Base-by-base conservation (phyloP, 2,888 invertebrate species). In the Fragum whitleyi region DNA sequence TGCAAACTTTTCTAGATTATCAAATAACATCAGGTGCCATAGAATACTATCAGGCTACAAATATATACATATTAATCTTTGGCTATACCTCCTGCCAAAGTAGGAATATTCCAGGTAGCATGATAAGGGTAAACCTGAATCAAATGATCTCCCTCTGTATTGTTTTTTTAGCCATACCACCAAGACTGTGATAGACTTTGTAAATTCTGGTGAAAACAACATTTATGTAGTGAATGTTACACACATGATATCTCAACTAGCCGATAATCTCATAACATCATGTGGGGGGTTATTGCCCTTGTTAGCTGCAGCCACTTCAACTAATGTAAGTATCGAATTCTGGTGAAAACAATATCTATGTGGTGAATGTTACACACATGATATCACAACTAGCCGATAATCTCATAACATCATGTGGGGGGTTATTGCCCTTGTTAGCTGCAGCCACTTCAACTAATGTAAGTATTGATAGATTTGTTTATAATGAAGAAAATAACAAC, bases 161-260 rank as follows among this genome's bases (percentile, higher is more conserved):
- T n/a, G n/a, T n/a, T n/a, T n/a, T 47, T 94, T 36, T 93, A 98
- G 98, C 94, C 98, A 98, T 93, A 98, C 98, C 1, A 98, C 98
- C 9, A 98, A 98, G 94, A 98, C 98, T 47, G 98, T 99, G 87
- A 96, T 99, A 92, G 99, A 99, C 95, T 98, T 98, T 95, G 99
- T 99, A 88, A 99, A 99, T 95, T 97, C 98, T 94, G 97, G 97
- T 93, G 99, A 99, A 94, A 99, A 99, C 94, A 98, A 98, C 29
- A 98, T 99, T 90, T 99, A 99, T 94, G 99, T 99, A 78, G 98
- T 99, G 84, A 99, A 99, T 95, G 98, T 99, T 5, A 99, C 99
- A 67, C 99, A 99, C 95, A 95, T 99, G 93, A 98, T 99, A 94
- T 99, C 99, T 19, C 99, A 99, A 95, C 95, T 99, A 88, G 98